These are phyloP conservation scores for Bovichtus variegatus DNA, from an alignment of 2,797 vertebrate species.

Conservation along the genomic window DNA sequence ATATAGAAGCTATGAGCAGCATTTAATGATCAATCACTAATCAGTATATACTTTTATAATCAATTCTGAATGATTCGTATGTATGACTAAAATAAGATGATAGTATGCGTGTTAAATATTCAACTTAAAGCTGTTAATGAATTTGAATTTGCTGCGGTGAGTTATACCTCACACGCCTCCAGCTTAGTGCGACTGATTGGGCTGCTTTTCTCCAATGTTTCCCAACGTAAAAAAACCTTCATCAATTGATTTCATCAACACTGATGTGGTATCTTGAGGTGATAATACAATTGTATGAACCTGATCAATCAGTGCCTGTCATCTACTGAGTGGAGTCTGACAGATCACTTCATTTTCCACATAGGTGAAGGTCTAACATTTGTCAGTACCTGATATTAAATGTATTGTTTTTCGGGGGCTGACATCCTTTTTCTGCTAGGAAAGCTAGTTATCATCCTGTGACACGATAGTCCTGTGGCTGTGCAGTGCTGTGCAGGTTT, in stretches of 20 bases:
- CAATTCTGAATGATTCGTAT: no score
- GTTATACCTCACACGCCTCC: not conserved
- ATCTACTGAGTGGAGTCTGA: not conserved
- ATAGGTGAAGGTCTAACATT: not conserved
- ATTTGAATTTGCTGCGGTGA: not conserved
- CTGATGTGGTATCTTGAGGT: not conserved
- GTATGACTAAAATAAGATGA: no score
- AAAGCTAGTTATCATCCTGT: constrained; percentile 3
- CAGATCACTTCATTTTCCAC: not conserved
- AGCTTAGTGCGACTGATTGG: not conserved
- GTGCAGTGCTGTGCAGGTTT: not conserved
- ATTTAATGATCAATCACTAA: no score
- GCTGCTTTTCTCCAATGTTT: not conserved
- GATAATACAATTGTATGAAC: not conserved
- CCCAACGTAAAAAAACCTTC: not conserved
- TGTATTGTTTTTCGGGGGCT: not conserved
- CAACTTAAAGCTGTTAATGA: not conserved
- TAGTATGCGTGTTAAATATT: not conserved
- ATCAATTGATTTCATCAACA: not conserved
- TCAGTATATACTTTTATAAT: no score
- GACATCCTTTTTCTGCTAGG: not conserved
- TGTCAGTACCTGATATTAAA: not conserved
- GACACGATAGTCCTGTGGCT: not conserved
- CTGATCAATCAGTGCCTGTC: not conserved
- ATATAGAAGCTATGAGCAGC: no score